Percentiles rank a stretch among this genome's conserved stretches.
Evolutionary conservation across 2,888 invertebrate species (phyloP).

Genomic region (Hypercompe scribonia): DNA sequence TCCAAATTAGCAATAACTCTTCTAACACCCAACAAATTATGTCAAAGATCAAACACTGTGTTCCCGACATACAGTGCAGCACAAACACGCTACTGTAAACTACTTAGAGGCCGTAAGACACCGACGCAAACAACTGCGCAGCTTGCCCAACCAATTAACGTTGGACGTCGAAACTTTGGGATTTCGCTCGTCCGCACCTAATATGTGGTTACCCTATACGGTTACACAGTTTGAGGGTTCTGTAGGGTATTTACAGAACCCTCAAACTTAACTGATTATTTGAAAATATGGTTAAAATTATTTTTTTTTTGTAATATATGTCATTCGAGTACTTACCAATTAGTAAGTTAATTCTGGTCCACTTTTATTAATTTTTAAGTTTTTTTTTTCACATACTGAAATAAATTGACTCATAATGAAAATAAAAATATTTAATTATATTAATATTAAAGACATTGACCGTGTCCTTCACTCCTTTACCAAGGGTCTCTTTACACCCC

Average conservation of each 20-base stretch:
- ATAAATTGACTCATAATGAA: too few relatives aligned
- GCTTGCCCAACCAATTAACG: slow-evolving; percentile 73
- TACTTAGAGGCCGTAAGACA: slow-evolving; percentile 65
- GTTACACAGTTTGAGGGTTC: slow-evolving; percentile 2
- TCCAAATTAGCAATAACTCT: slow-evolving; percentile 8
- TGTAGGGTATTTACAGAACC: slow-evolving; percentile 1
- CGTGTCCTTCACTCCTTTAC: too few relatives aligned
- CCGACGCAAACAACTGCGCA: slow-evolving; percentile 58
- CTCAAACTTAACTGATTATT: too few relatives aligned
- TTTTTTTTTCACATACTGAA: too few relatives aligned
- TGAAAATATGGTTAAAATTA: too few relatives aligned
- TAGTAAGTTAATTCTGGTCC: too few relatives aligned
- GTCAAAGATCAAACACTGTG: slow-evolving; percentile 31
- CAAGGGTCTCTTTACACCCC: too few relatives aligned
- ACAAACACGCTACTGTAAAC: slow-evolving; percentile 70
- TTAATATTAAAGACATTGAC: too few relatives aligned
- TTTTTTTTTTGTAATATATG: too few relatives aligned
- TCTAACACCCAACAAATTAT: slow-evolving; percentile 17
- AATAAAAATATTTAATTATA: too few relatives aligned
- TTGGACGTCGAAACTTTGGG: slow-evolving; percentile 56
- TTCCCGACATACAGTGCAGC: slow-evolving; percentile 13
- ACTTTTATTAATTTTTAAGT: too few relatives aligned
- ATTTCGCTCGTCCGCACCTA: slow-evolving; percentile 57
- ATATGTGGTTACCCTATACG: slow-evolving; percentile 34
- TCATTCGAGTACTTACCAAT: too few relatives aligned